A percentile compares a stretch with the other conserved stretches of the same genome.
Evolutionary conservation across 2,888 invertebrate genomes (phyloP).

Genomic region (Leptopterna dolabrata): DNA sequence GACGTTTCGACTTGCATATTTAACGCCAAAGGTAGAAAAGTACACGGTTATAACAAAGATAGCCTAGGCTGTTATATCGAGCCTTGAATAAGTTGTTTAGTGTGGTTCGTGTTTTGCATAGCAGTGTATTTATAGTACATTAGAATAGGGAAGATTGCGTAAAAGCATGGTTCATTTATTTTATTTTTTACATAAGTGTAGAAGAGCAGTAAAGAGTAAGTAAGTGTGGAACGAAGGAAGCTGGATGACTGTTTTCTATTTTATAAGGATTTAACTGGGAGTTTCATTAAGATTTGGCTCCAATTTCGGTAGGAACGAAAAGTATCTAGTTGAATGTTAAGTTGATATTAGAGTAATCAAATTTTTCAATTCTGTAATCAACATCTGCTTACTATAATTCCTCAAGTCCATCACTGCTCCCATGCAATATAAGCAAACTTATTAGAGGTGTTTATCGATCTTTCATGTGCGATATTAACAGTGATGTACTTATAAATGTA

Average conservation of each 20-base stretch:
- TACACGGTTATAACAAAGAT: not conserved
- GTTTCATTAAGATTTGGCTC: not conserved
- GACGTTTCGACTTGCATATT: not conserved
- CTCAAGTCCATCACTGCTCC: no score
- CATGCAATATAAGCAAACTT: no score
- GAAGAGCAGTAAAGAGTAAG: not conserved
- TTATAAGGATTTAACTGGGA: not conserved
- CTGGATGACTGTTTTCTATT: not conserved
- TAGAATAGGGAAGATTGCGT: not conserved
- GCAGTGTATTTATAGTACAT: not conserved
- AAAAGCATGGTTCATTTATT: not conserved
- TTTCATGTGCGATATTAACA: no score
- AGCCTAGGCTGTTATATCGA: not conserved
- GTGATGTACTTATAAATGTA: no score
- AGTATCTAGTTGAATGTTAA: no score
- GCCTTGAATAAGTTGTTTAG: slow-evolving; percentile 42
- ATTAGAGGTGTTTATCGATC: no score
- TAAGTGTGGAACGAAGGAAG: not conserved
- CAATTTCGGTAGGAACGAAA: no score
- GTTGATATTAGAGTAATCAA: no score
- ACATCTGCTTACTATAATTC: no score
- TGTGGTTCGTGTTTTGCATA: slow-evolving; percentile 49
- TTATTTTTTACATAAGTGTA: not conserved
- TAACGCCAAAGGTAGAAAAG: not conserved
- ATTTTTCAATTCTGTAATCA: no score